Percentiles rank a stretch among this genome's conserved stretches.
Conservation (phyloP, 2,888 invertebrate genomes). For the Drosophila fungiperda region DNA sequence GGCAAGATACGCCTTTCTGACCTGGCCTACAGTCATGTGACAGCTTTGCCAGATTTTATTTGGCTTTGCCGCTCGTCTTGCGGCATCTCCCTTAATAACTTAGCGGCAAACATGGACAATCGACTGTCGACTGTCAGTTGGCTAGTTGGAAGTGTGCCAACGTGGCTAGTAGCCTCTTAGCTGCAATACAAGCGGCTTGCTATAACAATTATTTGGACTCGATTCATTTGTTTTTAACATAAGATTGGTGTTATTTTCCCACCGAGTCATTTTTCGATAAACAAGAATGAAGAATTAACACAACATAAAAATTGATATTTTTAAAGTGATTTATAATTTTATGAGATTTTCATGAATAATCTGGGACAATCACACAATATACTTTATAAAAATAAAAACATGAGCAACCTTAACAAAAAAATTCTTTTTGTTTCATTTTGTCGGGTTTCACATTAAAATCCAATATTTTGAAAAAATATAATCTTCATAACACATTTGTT, state of each 20-base stretch:
- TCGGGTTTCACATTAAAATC: too few relatives aligned
- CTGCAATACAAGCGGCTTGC: too few relatives aligned
- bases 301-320: too few relatives aligned
- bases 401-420: too few relatives aligned
- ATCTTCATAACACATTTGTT: neutral
- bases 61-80: conserved; percentile 46
- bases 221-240: neutral
- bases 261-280: conserved; percentile 37
- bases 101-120: neutral
- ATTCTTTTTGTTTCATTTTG: too few relatives aligned
- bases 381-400: too few relatives aligned
- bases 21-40: conserved; percentile 43
- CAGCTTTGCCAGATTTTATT: conserved; percentile 53
- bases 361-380: neutral
- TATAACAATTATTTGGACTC: neutral
- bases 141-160: conserved; percentile 68
- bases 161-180: too few relatives aligned
- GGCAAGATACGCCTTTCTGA: conserved; percentile 3
- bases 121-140: conserved; percentile 7
- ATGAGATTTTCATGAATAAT: neutral
- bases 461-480: neutral
- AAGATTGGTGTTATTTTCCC: neutral
- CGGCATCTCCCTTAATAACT: conserved; percentile 1
- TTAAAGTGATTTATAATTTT: too few relatives aligned
- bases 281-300: neutral